Conservation (phyloP, 2,113 vertebrate species). For the Muntiacus muntjak region DNA sequence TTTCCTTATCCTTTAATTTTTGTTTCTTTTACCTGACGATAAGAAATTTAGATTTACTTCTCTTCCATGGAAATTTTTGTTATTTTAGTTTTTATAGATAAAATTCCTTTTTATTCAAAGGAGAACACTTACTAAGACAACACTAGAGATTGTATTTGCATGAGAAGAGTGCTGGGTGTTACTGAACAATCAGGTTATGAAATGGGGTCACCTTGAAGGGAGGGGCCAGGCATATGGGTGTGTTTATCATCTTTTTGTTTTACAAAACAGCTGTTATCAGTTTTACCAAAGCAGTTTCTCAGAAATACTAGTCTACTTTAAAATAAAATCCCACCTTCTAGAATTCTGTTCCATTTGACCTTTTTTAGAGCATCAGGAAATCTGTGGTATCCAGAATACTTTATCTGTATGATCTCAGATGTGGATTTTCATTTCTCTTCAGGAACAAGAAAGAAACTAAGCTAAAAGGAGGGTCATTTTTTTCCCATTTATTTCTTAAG, state of each 20-base stretch:
- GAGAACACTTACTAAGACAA: conserved; percentile 7
- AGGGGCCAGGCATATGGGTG: neutral
- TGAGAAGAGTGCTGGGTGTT: neutral
- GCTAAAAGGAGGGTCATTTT: neutral
- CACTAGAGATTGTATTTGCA: neutral
- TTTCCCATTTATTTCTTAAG: neutral
- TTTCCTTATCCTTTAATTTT: neutral
- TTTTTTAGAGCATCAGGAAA: conserved; percentile 19
- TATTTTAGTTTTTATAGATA: conserved; percentile 2
- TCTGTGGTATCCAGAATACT: neutral
- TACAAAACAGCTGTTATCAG: neutral
- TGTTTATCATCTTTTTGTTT: conserved; percentile 12
- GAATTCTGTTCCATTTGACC: neutral
- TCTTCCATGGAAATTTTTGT: neutral
- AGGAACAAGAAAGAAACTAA: neutral
- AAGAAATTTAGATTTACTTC: conserved; percentile 51
- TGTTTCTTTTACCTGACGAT: conserved; percentile 22
- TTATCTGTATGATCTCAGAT: neutral
- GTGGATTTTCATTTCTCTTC: conserved; percentile 4
- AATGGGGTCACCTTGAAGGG: neutral
- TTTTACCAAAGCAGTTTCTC: neutral
- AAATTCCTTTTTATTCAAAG: neutral
- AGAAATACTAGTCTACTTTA: neutral
- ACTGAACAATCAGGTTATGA: neutral
- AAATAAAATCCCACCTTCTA: neutral